Evolutionary conservation across 2,888 invertebrate species (phyloP).

Genomic region (Sarcophaga caerulescens): DNA sequence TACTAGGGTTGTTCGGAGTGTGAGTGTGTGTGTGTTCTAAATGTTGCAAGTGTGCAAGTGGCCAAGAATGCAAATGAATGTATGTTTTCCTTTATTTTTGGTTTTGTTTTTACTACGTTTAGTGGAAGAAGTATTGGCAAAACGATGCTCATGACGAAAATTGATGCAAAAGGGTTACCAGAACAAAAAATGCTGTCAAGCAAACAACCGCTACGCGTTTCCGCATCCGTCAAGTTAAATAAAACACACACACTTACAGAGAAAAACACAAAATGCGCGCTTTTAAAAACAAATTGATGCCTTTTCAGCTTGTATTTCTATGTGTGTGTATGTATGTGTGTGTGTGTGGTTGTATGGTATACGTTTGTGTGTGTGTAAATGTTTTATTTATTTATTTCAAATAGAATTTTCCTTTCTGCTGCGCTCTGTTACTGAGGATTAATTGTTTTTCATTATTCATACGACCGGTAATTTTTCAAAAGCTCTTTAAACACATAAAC

Average conservation of each 20-base stretch:
- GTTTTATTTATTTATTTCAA: slow-evolving; percentile 17
- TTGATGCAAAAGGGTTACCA: slow-evolving; percentile 54
- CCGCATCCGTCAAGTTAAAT: slow-evolving; percentile 42
- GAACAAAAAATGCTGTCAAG: slow-evolving; percentile 43
- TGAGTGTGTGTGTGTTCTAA: neutral
- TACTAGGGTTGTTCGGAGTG: neutral
- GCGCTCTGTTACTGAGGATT: slow-evolving; percentile 67
- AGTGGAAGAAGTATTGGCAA: slow-evolving; percentile 12
- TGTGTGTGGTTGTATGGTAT: neutral
- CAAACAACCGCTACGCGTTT: slow-evolving; percentile 53
- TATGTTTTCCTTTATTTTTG: neutral
- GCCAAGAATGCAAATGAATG: neutral
- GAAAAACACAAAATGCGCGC: no score
- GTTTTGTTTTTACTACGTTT: no score
- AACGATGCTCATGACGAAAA: slow-evolving; percentile 51
- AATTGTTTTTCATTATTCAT: slow-evolving; percentile 74
- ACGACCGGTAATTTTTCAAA: slow-evolving; percentile 73
- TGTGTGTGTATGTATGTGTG: neutral
- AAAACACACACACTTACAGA: neutral
- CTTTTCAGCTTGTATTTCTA: no score
- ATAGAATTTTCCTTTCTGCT: slow-evolving; percentile 16
- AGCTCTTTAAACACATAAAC: slow-evolving; percentile 62
- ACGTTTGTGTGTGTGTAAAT: neutral
- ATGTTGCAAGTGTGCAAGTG: neutral
- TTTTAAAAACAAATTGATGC: no score